Conservation (phyloP, 2,888 invertebrate genomes). For the Kryphioiulus occultus region DNA sequence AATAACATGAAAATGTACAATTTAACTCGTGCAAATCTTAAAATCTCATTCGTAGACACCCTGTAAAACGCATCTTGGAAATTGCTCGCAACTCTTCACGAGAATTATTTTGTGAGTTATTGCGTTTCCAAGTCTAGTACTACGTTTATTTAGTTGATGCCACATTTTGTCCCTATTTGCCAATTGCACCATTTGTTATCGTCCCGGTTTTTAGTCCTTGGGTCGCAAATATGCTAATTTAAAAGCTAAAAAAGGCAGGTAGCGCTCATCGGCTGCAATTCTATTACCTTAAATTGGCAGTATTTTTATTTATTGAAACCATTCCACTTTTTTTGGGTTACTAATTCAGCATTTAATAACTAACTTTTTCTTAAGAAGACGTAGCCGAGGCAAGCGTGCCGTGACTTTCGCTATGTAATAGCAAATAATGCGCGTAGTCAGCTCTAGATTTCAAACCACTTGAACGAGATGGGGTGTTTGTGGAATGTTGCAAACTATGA, state of each 20-base stretch:
- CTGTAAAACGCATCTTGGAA: neutral
- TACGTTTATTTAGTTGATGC: neutral
- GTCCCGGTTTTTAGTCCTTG: neutral
- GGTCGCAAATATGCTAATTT: neutral
- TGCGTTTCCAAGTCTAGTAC: neutral
- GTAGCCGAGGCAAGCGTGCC: neutral
- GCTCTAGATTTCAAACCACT: neutral
- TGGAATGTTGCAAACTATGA: neutral
- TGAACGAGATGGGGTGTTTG: neutral
- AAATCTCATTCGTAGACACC: neutral
- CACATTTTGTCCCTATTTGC: neutral
- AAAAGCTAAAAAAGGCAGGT: neutral
- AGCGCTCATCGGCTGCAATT: slow-evolving; percentile 1
- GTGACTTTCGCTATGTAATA: neutral
- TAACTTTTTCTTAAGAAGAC: neutral
- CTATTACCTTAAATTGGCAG: slow-evolving; percentile 31
- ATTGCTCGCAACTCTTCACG: neutral
- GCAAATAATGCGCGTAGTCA: neutral
- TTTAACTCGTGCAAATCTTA: neutral
- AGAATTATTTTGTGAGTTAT: neutral
- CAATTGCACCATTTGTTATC: neutral
- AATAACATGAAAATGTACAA: neutral
- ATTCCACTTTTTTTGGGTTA: slow-evolving; percentile 23
- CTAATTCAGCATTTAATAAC: neutral
- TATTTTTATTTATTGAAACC: slow-evolving; percentile 39